A percentile compares a stretch with the other conserved stretches of the same genome.
These are phyloP conservation scores for Vulpes lagopus DNA, from an alignment of 2,113 vertebrate genomes.

Conservation along the genomic window DNA sequence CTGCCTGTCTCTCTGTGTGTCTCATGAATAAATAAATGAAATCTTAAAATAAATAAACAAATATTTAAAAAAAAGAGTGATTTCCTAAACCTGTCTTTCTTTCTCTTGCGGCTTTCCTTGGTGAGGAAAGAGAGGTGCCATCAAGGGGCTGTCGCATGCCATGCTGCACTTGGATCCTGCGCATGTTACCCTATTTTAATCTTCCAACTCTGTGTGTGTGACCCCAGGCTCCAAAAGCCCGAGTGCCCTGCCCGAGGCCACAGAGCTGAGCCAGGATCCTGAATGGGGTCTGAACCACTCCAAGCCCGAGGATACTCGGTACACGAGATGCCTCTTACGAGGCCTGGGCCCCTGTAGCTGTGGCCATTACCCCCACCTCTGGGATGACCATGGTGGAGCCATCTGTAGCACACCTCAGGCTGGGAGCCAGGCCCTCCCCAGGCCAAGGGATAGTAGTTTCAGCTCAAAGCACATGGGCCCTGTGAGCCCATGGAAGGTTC, in stretches of 20 bases:
- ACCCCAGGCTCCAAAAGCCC: neutral
- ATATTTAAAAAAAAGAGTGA: neutral
- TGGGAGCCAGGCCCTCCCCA: neutral
- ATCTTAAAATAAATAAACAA: too few species aligned
- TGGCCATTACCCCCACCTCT: neutral
- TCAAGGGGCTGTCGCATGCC: rapidly evolving
- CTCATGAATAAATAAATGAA: too few species aligned
- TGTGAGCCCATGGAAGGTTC: rapidly evolving
- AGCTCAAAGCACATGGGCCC: neutral
- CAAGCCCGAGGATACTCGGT: neutral
- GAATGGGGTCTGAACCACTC: neutral
- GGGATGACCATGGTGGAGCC: neutral
- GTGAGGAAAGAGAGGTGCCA: rapidly evolving
- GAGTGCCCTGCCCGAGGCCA: rapidly evolving
- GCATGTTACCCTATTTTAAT: rapidly evolving
- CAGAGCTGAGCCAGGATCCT: neutral
- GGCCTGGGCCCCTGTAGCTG: rapidly evolving
- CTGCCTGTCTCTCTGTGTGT: too few species aligned
- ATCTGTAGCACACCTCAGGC: neutral
- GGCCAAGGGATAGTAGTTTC: neutral
- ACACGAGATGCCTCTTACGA: rapidly evolving
- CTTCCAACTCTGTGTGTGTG: neutral
- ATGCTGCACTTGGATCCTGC: neutral
- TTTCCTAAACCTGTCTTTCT: neutral
- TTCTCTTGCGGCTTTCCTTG: neutral